A percentile compares a stretch with the other conserved stretches of the same genome.
These are phyloP conservation scores for Shargacucullia verbasci DNA, from an alignment of 2,888 invertebrate genomes.

Conservation along the genomic window DNA sequence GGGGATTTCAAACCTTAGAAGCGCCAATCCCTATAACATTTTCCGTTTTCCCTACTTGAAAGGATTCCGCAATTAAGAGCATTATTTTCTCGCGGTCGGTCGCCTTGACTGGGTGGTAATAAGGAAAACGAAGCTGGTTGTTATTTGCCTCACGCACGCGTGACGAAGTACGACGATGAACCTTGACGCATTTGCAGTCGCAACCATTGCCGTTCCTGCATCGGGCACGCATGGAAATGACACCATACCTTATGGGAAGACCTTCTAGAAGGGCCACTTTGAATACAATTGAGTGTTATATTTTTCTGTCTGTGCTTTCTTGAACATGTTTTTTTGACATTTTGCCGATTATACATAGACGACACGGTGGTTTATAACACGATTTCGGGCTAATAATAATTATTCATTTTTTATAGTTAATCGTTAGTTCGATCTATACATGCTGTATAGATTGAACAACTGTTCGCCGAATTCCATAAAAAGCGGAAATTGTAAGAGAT, in stretches of 20 bases:
- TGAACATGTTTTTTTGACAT: too few relatives aligned
- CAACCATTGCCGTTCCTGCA: slow-evolving; percentile 38
- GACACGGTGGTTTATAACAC: too few relatives aligned
- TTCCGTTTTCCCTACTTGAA: slow-evolving; percentile 30
- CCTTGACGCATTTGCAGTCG: slow-evolving; percentile 51
- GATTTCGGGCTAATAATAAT: too few relatives aligned
- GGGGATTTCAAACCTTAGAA: neutral
- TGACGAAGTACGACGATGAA: slow-evolving; percentile 39
- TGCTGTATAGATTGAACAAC: too few relatives aligned
- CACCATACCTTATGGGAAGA: slow-evolving; percentile 33
- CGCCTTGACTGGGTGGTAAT: slow-evolving; percentile 47
- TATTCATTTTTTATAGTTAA: too few relatives aligned
- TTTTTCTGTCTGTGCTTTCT: too few relatives aligned
- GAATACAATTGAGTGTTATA: slow-evolving; percentile 18
- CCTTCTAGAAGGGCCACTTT: slow-evolving; percentile 34
- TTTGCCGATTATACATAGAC: too few relatives aligned
- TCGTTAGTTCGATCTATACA: too few relatives aligned
- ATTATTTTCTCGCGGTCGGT: slow-evolving; percentile 36
- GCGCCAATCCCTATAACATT: slow-evolving; percentile 1
- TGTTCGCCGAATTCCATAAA: too few relatives aligned
- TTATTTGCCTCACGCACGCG: slow-evolving; percentile 48
- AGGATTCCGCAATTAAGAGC: slow-evolving; percentile 45
- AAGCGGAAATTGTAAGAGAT: too few relatives aligned
- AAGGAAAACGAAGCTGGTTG: slow-evolving; percentile 52
- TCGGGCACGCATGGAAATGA: slow-evolving; percentile 32